These are phyloP conservation scores for Sternotherus odoratus DNA, from an alignment of 2,797 vertebrate genomes.

Conservation along the genomic window DNA sequence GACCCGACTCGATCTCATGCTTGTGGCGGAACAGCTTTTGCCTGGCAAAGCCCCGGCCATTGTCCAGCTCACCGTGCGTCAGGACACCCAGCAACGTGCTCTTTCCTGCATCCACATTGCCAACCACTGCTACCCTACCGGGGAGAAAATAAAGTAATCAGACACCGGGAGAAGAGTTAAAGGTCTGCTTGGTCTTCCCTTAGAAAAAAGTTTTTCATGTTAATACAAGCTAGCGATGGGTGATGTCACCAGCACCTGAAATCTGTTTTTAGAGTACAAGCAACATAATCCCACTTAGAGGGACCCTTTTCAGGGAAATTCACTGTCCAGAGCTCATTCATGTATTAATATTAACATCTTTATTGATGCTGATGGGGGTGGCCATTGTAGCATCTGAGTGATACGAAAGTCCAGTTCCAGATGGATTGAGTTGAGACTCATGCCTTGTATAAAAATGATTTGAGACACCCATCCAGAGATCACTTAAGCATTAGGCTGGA, in stretches of 20 bases:
- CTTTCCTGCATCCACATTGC: conserved; percentile 97
- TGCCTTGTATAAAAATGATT: too few species aligned
- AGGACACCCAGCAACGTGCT: conserved; percentile 95
- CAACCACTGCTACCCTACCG: conserved; percentile 95
- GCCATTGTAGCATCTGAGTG: not conserved
- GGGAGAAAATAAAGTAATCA: not conserved
- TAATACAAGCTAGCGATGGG: not conserved
- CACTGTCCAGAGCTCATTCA: not conserved
- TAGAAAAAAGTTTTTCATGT: not conserved
- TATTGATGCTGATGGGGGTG: not conserved
- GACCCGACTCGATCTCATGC: conserved; percentile 97
- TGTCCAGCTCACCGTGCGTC: conserved; percentile 97
- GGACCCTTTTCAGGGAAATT: not conserved
- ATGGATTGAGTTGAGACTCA: too few species aligned
- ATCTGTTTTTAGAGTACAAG: not conserved
- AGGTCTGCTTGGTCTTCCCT: not conserved
- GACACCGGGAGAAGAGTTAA: not conserved
- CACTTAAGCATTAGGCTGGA: not conserved
- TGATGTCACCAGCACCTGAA: not conserved
- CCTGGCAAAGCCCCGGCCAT: conserved; percentile 96
- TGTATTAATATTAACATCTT: not conserved
- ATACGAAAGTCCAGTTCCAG: too few species aligned
- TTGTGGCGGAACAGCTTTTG: conserved; percentile 99
- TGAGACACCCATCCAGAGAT: conserved; percentile 31
- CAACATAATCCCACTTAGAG: not conserved